phyloP scores from a whole-genome alignment of 1,140 invertebrate species.

The Listronotus bonariensis region DNA sequence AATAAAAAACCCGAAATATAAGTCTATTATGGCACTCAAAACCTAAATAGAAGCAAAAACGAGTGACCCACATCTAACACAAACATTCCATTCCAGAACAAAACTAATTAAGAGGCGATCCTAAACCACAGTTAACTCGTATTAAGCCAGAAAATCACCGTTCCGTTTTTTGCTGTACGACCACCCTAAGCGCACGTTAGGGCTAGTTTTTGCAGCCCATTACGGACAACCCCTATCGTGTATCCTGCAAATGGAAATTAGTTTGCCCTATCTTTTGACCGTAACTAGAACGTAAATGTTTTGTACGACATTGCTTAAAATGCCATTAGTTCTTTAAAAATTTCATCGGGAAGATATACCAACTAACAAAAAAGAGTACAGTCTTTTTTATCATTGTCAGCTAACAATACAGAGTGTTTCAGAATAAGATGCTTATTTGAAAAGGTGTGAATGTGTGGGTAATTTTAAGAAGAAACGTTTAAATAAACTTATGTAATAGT shows the following conservation, averaged over 20 bases:
- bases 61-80: slow-evolving; percentile 9
- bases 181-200: slow-evolving; percentile 9
- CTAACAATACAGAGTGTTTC: too few relatives aligned
- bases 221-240: slow-evolving; percentile 2
- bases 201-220: slow-evolving; percentile 17
- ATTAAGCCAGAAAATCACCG: slow-evolving; percentile 21
- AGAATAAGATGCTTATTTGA: too few relatives aligned
- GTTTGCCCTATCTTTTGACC: slow-evolving; percentile 8
- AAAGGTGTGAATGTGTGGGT: too few relatives aligned
- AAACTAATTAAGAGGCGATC: slow-evolving; percentile 27
- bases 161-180: slow-evolving; percentile 5
- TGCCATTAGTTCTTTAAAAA: too few relatives aligned
- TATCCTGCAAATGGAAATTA: slow-evolving; percentile 9
- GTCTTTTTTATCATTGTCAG: too few relatives aligned
- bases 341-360: too few relatives aligned
- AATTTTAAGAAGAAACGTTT: too few relatives aligned
- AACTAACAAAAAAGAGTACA: too few relatives aligned
- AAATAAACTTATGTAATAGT: too few relatives aligned
- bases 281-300: not conserved
- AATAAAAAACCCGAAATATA: too few relatives aligned
- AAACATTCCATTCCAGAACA: slow-evolving; percentile 10
- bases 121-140: slow-evolving; percentile 25
- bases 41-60: not conserved
- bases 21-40: too few relatives aligned
- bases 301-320: too few relatives aligned